Conservation (phyloP, 2,797 vertebrate species). For the Hozukius guyotensis region DNA sequence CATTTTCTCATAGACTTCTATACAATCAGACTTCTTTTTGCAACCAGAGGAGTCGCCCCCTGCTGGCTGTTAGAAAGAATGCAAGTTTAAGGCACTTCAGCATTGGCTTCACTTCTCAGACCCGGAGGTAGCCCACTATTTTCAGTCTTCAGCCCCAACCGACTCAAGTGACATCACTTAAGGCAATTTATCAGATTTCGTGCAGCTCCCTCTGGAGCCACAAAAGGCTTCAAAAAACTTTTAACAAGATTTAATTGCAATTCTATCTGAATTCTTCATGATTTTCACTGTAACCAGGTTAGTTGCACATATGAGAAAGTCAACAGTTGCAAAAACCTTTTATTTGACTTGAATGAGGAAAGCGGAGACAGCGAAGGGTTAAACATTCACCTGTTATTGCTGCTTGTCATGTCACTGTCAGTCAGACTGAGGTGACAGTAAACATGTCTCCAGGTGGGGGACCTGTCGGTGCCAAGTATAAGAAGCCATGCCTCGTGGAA, state of each 20-base stretch:
- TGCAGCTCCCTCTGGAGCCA: background rate
- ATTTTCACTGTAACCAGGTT: background rate
- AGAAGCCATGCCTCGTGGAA: constrained; percentile 70
- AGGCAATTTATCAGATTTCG: background rate
- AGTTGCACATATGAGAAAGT: background rate
- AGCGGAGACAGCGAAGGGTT: constrained; percentile 31
- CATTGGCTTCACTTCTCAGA: no score
- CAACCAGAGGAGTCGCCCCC: no score
- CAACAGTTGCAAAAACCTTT: background rate
- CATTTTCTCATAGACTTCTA: no score
- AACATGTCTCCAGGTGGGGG: constrained; percentile 60
- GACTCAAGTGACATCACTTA: background rate
- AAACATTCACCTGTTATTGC: constrained; percentile 53
- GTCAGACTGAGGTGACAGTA: constrained; percentile 50
- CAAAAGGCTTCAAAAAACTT: background rate
- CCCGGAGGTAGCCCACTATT: background rate
- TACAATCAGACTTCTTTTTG: no score
- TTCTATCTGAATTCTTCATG: background rate
- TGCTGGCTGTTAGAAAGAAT: no score
- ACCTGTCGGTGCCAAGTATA: constrained; percentile 55
- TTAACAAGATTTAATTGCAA: background rate
- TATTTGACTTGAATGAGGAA: background rate
- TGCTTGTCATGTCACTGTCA: constrained; percentile 42
- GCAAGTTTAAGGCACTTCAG: no score
- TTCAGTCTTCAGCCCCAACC: background rate